Evolutionary conservation across 2,888 invertebrate genomes (phyloP).

Genomic region (Rapana venosa): DNA sequence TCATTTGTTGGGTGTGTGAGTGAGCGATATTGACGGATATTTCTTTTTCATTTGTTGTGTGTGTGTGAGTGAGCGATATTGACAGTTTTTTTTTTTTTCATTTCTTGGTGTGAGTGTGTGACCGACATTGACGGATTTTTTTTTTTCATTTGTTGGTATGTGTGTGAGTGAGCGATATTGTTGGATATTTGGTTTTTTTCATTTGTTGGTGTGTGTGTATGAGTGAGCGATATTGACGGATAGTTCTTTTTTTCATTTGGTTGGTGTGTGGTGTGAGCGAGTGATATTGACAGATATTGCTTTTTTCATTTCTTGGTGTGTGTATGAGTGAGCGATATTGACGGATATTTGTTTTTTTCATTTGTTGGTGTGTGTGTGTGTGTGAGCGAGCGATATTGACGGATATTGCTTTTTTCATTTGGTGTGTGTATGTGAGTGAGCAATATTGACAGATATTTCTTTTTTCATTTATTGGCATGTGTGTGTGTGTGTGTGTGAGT

Average conservation of each 20-base stretch:
- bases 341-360: neutral
- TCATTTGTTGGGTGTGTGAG: neutral
- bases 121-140: neutral
- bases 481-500: neutral
- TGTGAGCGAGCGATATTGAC: too few species aligned
- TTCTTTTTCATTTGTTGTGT: neutral
- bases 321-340: neutral
- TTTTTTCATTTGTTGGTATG: neutral
- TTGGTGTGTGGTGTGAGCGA: neutral
- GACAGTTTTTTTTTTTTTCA: neutral
- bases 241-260: neutral
- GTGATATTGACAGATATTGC: neutral
- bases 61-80: neutral
- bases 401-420: neutral
- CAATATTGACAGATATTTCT: too few species aligned
- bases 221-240: too few species aligned
- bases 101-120: conserved; percentile 12
- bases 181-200: neutral
- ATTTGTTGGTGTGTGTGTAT: conserved; percentile 16
- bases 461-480: neutral
- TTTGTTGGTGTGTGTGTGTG: conserved; percentile 16
- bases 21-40: too few species aligned
- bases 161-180: neutral
- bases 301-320: conserved; percentile 1
- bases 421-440: neutral